Evolutionary conservation across 2,888 invertebrate species (phyloP), one percentile per base, ranked within the genome.

Genomic region (Neoaliturus tenellus): DNA sequence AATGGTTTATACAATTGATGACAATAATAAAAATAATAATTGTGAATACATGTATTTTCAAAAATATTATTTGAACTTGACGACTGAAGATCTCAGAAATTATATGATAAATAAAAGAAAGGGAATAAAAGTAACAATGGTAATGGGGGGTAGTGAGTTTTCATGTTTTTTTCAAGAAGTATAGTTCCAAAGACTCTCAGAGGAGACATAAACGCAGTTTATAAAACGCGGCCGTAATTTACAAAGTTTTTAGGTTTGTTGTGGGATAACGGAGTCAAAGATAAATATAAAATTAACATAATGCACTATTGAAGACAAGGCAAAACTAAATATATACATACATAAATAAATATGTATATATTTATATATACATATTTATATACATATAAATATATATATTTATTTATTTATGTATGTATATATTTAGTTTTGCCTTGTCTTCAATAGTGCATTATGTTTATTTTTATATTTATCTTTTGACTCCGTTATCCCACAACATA

Each of bases 101-200:
- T 6, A 44, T 17, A 2, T 6, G 2, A 51, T 14, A 20, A 14
- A 51, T 5, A 8, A 62, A 62, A 62, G 0, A 31, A 31, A 20
- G 31, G 31, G 62, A 28, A 28, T 62, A 25, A 62, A 62, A 62
- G 62, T 62, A 62, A 62, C 28, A 28, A 28, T 31, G 25, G 28
- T 62, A 62, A 62, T 62, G 17, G 62, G n/a, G 28, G 25, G 62
- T 62, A 62, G 62, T 62, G 62, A 62, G 28, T 62, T 62, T 62
- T 62, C 62, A 62, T 62, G 62, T 62, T 62, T 62, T n/a, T n/a
- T 62, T 62, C 62, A 62, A 62, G 62, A 62, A 62, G 31, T 62
- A 28, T 31, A 62, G 62, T 62, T 28, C 62, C 62, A 62, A 62
- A 17, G 62, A 31, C 14, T 62, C 62, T 28, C 62, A 4, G 31